These are phyloP conservation scores for Anthoptus insignis DNA, from an alignment of 2,888 invertebrate species.

Conservation along the genomic window DNA sequence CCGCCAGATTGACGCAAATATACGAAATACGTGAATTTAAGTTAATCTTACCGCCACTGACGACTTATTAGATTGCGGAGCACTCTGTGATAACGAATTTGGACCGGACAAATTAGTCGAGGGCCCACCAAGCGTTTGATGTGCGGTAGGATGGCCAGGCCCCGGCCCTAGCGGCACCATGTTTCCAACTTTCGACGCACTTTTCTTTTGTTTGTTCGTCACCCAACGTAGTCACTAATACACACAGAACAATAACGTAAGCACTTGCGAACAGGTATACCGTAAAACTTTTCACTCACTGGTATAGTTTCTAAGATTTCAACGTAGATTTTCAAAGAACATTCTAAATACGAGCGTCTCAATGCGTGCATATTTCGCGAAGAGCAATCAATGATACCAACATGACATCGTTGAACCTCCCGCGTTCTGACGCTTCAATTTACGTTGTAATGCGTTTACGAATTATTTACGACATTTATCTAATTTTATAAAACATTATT, in stretches of 20 bases:
- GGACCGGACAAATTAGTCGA: constrained; percentile 78
- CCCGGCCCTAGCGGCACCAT: constrained; percentile 92
- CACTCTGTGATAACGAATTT: constrained; percentile 80
- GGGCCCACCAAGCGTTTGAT: constrained; percentile 83
- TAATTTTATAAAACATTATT: no score
- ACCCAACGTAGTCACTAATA: constrained; percentile 79
- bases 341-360: constrained; percentile 84
- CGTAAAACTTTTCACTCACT: constrained; percentile 67
- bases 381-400: constrained; percentile 74
- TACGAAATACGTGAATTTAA: constrained; percentile 59
- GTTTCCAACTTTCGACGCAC: constrained; percentile 84
- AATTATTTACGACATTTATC: no score
- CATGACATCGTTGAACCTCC: constrained; percentile 42
- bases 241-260: constrained; percentile 68
- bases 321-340: constrained; percentile 81
- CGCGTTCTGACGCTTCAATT: constrained; percentile 17
- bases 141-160: constrained; percentile 86
- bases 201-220: constrained; percentile 76
- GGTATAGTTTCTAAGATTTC: constrained; percentile 68
- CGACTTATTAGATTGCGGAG: constrained; percentile 82
- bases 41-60: constrained; percentile 79
- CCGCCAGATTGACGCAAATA: constrained; percentile 78
- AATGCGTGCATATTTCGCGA: constrained; percentile 85
- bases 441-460: background rate
- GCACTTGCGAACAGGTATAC: constrained; percentile 59